phyloP scores from a whole-genome alignment of 2,888 invertebrate species.

The Siphonodentalium dalli region DNA sequence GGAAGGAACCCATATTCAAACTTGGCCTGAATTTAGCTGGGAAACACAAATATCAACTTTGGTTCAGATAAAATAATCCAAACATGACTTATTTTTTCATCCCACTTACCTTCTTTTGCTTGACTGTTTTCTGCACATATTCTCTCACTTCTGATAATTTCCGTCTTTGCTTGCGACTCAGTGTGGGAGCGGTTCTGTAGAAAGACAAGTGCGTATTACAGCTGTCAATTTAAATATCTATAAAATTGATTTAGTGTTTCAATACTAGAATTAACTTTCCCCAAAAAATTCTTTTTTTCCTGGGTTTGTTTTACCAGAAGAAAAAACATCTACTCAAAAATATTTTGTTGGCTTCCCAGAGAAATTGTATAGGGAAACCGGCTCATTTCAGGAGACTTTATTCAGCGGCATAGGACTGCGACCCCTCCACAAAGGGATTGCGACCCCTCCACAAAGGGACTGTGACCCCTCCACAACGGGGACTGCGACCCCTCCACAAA shows the following conservation, averaged over 20 bases:
- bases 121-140: conserved; percentile 65
- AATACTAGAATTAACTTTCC: neutral
- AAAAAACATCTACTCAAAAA: too few relatives aligned
- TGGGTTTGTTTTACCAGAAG: conserved; percentile 1
- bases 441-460: too few relatives aligned
- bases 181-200: conserved; percentile 60
- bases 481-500: too few relatives aligned
- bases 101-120: conserved; percentile 64
- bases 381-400: too few relatives aligned
- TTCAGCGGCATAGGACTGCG: too few relatives aligned
- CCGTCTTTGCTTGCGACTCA: conserved; percentile 65
- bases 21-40: too few relatives aligned
- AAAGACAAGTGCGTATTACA: neutral
- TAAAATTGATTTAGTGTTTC: neutral
- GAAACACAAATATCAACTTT: neutral
- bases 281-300: neutral
- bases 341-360: too few relatives aligned
- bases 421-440: too few relatives aligned
- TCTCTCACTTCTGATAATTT: conserved; percentile 63
- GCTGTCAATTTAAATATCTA: neutral
- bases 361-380: too few relatives aligned
- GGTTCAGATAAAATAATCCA: too few relatives aligned
- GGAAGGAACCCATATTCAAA: too few relatives aligned
- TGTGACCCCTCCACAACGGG: too few relatives aligned
- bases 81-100: neutral